Base-by-base conservation (phyloP, 2,888 invertebrate species). In the Mesochorus sp. region DNA sequence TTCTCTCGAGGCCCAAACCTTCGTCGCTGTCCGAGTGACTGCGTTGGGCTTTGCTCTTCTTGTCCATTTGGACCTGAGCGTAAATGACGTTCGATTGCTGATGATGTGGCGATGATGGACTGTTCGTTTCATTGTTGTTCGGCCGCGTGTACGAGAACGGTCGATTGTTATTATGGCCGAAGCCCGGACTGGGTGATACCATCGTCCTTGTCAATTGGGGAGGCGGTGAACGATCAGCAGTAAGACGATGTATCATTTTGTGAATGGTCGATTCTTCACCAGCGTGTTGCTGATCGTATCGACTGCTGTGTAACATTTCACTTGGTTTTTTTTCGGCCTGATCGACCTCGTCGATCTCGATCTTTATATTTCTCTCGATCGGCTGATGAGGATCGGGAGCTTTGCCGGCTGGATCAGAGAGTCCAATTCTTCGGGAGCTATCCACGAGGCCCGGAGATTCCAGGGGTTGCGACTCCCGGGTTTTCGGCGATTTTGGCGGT, bases 141-240 rank as follows among this genome's bases (percentile, higher is more conserved):
- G 94, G 94, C 83, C 93, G 92, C 2, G 95, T 95, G 85, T 97
- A 97, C 0, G 96, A 97, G 91, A 97, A 97, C 28, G 96, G 96
- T 87, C 96, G 94, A 87, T 95, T 96, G 82, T 94, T 93, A 87
- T 96, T 95, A 81, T 94, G 93, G 24, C 93, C 93, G 47, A 94
- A 93, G 81, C 93, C 93, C 2, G 92, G 91, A 59, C 93, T 91
- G 24, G 94, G 93, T 14, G 93, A 92, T 68, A 95, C 93, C 89
- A 95, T 92, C 44, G 91, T 92, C 21, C 91, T 91, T 86, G 94
- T 94, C 31, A 93, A 91, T 85, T 94, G 94, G 0, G 95, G 94
- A 51, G 95, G 94, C 0, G 95, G 93, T 6, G 94, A 94, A 59
- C 94, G 94, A 83, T 96, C 96, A 91, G 94, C 94, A 79, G 94